phyloP scores from a whole-genome alignment of 2,888 invertebrate species.

The Tinea pellionella region DNA sequence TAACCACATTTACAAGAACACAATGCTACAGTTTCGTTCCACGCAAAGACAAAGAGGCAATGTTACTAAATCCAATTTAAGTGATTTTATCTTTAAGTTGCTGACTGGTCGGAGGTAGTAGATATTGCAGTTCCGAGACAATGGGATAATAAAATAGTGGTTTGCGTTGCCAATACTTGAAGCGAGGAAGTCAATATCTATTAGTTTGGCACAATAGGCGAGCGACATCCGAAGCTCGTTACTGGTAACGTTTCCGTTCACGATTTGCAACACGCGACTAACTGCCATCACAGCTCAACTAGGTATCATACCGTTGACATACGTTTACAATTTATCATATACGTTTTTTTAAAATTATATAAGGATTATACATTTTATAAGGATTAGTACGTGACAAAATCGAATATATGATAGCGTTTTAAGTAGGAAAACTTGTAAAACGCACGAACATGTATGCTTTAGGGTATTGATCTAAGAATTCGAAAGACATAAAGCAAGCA shows the following conservation, averaged over 20 bases:
- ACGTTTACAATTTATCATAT: neutral
- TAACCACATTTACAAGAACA: neutral
- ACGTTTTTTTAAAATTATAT: too few species aligned
- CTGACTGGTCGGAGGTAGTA: neutral
- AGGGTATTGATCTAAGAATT: conserved; percentile 28
- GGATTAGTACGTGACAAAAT: neutral
- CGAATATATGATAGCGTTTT: neutral
- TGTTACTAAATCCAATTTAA: neutral
- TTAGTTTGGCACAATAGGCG: conserved; percentile 67
- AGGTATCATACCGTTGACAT: neutral
- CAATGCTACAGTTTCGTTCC: neutral
- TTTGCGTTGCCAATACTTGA: conserved; percentile 33
- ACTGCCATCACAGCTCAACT: conserved; percentile 24
- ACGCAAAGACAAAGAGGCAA: too few species aligned
- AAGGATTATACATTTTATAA: too few species aligned
- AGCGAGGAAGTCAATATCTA: conserved; percentile 68
- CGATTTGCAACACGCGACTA: conserved; percentile 55
- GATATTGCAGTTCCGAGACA: conserved; percentile 8
- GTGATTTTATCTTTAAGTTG: neutral
- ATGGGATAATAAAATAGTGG: conserved; percentile 10
- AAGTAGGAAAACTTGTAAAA: neutral
- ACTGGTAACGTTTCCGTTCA: conserved; percentile 62
- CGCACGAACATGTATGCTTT: neutral
- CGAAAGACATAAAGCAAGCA: conserved; percentile 48
- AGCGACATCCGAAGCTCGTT: conserved; percentile 70